phyloP scores from a whole-genome alignment of 1,140 invertebrate genomes.

The Pantala flavescens region DNA sequence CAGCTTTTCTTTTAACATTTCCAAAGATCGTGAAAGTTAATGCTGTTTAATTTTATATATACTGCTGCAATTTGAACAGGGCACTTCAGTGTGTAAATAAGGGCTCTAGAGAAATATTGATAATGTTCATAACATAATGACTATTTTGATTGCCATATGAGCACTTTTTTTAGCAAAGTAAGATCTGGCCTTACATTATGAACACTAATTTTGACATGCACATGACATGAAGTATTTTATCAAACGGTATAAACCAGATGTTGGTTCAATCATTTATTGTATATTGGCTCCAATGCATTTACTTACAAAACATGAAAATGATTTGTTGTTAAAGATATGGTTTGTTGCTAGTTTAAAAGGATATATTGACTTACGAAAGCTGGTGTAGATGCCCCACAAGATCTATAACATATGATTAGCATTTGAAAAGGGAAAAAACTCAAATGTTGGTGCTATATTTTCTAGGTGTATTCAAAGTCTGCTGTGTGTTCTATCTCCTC shows the following conservation, averaged over 20 bases:
- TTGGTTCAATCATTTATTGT: background rate
- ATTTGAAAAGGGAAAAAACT: slow-evolving; percentile 2
- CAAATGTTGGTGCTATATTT: slow-evolving; percentile 10
- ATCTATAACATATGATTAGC: slow-evolving; percentile 3
- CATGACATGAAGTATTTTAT: background rate
- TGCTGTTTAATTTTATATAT: background rate
- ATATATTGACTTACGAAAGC: slow-evolving; percentile 6
- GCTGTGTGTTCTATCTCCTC: background rate
- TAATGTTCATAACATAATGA: background rate
- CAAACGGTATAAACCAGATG: background rate
- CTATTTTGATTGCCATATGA: background rate
- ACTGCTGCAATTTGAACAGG: background rate
- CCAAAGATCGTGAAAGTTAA: background rate
- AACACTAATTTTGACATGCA: background rate
- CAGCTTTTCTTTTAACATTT: background rate
- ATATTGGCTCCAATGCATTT: slow-evolving; percentile 6
- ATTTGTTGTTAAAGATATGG: slow-evolving; percentile 6
- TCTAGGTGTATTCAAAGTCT: slow-evolving; percentile 6
- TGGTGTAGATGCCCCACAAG: background rate
- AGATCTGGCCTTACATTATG: background rate
- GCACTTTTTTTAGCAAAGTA: background rate
- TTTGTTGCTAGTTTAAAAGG: slow-evolving; percentile 10
- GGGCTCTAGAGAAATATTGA: background rate
- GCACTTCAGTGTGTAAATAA: background rate
- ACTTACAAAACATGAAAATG: slow-evolving; percentile 9